Percentiles rank a stretch among this genome's conserved stretches.
phyloP scores from a whole-genome alignment of 2,888 invertebrate species.

The Synergus itoensis region DNA sequence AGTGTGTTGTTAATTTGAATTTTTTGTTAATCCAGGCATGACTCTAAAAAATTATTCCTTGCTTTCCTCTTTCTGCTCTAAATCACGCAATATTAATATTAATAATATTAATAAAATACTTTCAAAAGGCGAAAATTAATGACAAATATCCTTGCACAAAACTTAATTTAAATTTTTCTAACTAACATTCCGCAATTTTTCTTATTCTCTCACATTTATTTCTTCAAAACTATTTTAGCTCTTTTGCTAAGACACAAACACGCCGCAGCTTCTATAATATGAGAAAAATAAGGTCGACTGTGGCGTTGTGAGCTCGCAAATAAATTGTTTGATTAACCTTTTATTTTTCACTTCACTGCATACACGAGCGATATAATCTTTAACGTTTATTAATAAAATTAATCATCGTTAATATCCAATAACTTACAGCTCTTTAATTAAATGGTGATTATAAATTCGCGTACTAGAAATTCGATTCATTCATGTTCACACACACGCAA shows the following conservation, averaged over 20 bases:
- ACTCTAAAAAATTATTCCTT: background rate
- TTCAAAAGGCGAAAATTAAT: background rate
- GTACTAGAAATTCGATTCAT: slow-evolving; percentile 17
- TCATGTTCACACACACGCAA: background rate
- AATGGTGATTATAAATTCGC: background rate
- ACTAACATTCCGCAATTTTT: slow-evolving; percentile 19
- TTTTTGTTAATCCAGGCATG: background rate
- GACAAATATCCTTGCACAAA: background rate
- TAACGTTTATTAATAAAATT: slow-evolving; percentile 8
- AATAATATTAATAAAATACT: background rate
- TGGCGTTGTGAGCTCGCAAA: slow-evolving; percentile 11
- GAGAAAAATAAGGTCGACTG: background rate
- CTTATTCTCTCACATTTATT: background rate
- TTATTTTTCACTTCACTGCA: background rate
- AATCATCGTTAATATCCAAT: slow-evolving; percentile 11
- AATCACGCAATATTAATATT: background rate
- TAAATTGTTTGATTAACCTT: slow-evolving; percentile 12
- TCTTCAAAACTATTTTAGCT: background rate
- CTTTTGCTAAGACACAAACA: slow-evolving; percentile 3
- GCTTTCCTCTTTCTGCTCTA: background rate
- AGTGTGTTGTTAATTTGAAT: background rate
- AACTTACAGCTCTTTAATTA: slow-evolving; percentile 3
- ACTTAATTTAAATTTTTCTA: background rate
- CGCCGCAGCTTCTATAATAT: background rate
- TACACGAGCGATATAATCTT: background rate